Evolutionary conservation across 2,113 vertebrate genomes (phyloP), one percentile per base, ranked within the genome.

Genomic region (Elaphurus davidianus): DNA sequence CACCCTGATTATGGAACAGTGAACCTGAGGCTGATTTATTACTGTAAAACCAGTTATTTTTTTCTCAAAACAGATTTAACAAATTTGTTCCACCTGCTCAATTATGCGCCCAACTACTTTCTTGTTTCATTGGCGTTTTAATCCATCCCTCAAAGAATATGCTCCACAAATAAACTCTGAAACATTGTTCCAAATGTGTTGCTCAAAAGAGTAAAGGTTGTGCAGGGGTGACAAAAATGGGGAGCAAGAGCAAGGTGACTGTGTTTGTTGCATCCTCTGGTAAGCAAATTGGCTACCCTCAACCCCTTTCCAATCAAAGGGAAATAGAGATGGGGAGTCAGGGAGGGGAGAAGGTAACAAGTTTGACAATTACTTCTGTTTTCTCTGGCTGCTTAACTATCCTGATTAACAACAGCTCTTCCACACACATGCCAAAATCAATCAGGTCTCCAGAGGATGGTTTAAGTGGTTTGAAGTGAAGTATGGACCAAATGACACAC

Each of bases 51-150:
- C 92, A 98, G 95, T 98, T 98, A 98, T 97, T 98, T 96, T 98
- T 98, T 98, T 97, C 97, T 94, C 97, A 98, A 98, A 99, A 98
- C 97, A 99, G 98, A 98, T 97, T 99, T 98, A 99, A 99, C 96
- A 98, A 98, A 98, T 99, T 99, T 98, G 98, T 98, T 99, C 95
- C 96, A 99, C 98, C 96, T 99, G 98, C 92, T 99, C 97, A 98
- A 89, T 98, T 98, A 99, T 98, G 96, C 87, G 89, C 95, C 96
- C 60, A 52, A 97, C 98, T 98, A 64, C 97, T 99, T 99, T 99
- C 98, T 98, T 99, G 97, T 98, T 98, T 99, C 98, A 98, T 82
- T 98, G 96, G 98, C 98, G 95, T 98, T 98, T 98, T 98, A 98
- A 98, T 93, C 96, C 93, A 98, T 97, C 98, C 95, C 96, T 99